Conservation (phyloP, 1,140 invertebrate species). For the Coenobita brevimanus region DNA sequence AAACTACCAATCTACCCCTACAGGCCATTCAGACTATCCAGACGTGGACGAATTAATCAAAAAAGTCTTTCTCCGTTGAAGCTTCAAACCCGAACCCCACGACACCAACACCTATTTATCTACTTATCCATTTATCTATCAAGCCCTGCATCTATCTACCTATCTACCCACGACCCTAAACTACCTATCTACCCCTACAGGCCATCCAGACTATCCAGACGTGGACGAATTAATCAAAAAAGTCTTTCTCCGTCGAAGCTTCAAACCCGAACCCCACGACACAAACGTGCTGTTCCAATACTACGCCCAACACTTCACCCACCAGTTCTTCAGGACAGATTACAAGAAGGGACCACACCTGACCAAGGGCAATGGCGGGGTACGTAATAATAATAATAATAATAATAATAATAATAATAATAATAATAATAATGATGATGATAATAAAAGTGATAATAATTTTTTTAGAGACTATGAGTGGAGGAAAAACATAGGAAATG, state of each 20-base stretch:
- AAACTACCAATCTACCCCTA: background rate
- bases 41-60: constrained; percentile 65
- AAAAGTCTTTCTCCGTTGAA: constrained; percentile 72
- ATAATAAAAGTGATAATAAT: no score
- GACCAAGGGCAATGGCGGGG: constrained; percentile 74
- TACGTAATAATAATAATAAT: constrained; percentile 70
- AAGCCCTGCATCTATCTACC: no score
- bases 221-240: constrained; percentile 69
- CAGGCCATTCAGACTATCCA: constrained; percentile 41
- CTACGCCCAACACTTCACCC: constrained; percentile 75
- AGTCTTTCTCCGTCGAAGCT: constrained; percentile 73
- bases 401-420: no score
- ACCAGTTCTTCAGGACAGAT: constrained; percentile 75
- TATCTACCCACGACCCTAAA: no score
- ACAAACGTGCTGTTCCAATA: constrained; percentile 74
- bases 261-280: constrained; percentile 73
- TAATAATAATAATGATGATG: no score
- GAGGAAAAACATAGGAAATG: no score
- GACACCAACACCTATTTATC: no score
- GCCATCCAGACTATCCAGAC: constrained; percentile 47
- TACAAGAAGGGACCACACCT: constrained; percentile 72
- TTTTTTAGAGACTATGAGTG: no score
- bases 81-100: constrained; percentile 73
- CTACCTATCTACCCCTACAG: constrained; percentile 8
- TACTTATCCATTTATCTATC: no score